Evolutionary conservation across 1,140 invertebrate genomes (phyloP), one percentile per base, ranked within the genome.

Genomic region (Telenomus remus): DNA sequence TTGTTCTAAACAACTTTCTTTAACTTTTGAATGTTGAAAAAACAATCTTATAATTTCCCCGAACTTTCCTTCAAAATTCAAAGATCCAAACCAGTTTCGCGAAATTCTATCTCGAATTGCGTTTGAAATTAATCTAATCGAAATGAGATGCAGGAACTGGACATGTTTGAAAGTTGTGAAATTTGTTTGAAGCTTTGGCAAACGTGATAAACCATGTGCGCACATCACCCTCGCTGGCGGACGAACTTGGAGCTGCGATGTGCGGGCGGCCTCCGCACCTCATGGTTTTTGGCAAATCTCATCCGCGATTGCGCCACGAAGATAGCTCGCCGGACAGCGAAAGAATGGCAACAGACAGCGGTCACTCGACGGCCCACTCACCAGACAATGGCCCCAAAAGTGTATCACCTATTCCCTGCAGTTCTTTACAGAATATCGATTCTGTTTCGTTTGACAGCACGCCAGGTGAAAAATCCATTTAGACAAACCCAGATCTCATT

Each of bases 321-420:
- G 94, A 95, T 78, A 93, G 92, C 35, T 95, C 94, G 55, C 94
- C 94, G 8, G 94, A 95, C 78, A 95, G 94, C 10, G 94, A 95
- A 78, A 89, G 93, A 49, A 89, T 95, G 75, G 91, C 94, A 63
- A 93, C 93, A 77, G 95, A 97, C 80, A 96, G 95, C 71, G 95
- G 95, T 6, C 94, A 96, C 85, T 96, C 95, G 50, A 96, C 95
- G 0, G 94, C 94, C 16, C 95, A 96, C 85, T 96, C 95, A 0
- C 95, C 95, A 0, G 95, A 96, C 80, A 92, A 92, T 33, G 92
- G 92, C 1, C 92, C 92, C 12, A 96, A 96, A 88, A 95, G 94
- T 72, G 91, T 94, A 82, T 96, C 95, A 7, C 95, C 95, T 1
- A 84, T 88, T 57, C 83, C 84, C 6, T 86, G 85, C 71, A 86